These are phyloP conservation scores for Mesembrinibis cayennensis DNA, from an alignment of 2,113 vertebrate species.

Conservation along the genomic window DNA sequence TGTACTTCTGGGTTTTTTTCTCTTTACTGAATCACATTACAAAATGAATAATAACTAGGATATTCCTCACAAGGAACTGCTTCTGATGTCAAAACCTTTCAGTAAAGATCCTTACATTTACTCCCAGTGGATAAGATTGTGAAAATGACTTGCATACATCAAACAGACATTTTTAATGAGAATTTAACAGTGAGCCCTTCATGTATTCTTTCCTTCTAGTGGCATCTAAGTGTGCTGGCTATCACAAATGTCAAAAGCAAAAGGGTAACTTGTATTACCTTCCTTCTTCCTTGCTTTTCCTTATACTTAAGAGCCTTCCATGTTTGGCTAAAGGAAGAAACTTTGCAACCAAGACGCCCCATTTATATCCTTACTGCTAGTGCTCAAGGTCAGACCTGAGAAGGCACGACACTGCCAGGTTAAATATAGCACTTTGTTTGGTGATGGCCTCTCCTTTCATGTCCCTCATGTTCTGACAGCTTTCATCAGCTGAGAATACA, in stretches of 20 bases:
- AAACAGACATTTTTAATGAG: conserved; percentile 45
- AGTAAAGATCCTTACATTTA: not conserved
- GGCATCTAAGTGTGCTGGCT: not conserved
- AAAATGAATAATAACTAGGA: not conserved
- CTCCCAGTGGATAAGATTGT: not conserved
- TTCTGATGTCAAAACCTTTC: conserved; percentile 12
- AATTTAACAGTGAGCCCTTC: not conserved
- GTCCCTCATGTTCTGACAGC: conserved; percentile 27
- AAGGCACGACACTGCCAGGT: not conserved
- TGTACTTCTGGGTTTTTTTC: not conserved
- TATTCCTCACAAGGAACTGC: not conserved
- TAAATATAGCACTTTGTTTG: conserved; percentile 62
- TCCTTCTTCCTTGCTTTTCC: not conserved
- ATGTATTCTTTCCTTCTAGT: not conserved
- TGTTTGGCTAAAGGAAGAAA: not conserved
- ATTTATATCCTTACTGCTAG: not conserved
- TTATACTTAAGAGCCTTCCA: not conserved
- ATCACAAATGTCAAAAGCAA: conserved; percentile 1
- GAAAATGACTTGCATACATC: conserved; percentile 39
- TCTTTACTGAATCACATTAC: not conserved
- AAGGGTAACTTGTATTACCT: not conserved
- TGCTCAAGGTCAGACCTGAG: conserved; percentile 34
- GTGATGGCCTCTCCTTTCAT: conserved; percentile 11
- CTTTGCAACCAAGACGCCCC: not conserved
- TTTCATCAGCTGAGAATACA: conserved; percentile 22